These are phyloP conservation scores for Rhogogaster chlorosoma DNA, from an alignment of 2,888 invertebrate genomes.

Conservation along the genomic window DNA sequence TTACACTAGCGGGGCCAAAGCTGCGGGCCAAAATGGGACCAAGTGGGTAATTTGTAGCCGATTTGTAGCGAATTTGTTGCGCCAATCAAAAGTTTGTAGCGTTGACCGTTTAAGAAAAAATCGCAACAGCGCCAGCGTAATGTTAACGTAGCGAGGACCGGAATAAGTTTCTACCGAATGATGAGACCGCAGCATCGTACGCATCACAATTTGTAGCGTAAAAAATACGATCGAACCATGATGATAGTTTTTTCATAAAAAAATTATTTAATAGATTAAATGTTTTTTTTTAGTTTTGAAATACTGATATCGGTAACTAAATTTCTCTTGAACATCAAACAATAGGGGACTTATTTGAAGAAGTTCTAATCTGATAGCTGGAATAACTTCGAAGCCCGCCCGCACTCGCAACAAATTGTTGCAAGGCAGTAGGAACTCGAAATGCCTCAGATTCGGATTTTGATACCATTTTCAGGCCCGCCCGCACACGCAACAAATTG, in stretches of 20 bases:
- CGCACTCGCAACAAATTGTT: not conserved
- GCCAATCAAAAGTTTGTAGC: not conserved
- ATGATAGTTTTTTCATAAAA: not conserved
- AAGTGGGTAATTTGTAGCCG: slow-evolving; percentile 15
- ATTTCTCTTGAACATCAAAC: not conserved
- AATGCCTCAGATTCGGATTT: not conserved
- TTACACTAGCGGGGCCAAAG: not conserved
- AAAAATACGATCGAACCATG: not conserved
- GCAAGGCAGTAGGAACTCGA: not conserved
- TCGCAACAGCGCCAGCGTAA: not conserved
- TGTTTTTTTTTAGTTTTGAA: not conserved
- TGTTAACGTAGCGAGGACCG: not conserved
- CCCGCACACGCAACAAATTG: not conserved
- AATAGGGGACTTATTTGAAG: not conserved
- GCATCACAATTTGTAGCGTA: not conserved
- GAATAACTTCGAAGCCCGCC: not conserved
- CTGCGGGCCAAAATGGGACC: not conserved
- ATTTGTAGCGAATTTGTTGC: slow-evolving; percentile 22
- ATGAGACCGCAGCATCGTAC: not conserved
- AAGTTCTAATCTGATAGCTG: not conserved
- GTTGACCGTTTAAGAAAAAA: not conserved
- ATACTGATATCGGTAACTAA: not conserved
- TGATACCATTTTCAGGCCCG: not conserved
- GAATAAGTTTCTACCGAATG: not conserved
- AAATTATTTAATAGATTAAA: not conserved